Evolutionary conservation across 2,797 vertebrate genomes (phyloP).

Genomic region (Pristis pectinata): DNA sequence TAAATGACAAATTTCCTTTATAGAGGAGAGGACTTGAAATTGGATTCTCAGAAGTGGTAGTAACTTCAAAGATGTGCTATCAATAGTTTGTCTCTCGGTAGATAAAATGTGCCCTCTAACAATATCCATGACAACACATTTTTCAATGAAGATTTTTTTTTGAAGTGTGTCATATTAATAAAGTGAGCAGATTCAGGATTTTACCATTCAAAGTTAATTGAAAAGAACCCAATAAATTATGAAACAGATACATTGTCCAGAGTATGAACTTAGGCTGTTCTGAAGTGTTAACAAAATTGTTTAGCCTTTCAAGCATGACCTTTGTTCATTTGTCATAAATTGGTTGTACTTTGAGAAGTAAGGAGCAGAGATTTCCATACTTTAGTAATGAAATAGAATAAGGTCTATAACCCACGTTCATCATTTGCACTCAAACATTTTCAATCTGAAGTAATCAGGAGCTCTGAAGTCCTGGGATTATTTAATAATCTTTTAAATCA

Average conservation of each 20-base stretch:
- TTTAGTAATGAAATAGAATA: neutral
- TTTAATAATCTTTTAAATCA: neutral
- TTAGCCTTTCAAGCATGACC: neutral
- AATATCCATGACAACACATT: neutral
- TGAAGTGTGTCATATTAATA: neutral
- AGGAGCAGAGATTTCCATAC: neutral
- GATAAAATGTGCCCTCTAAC: neutral
- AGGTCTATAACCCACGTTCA: neutral
- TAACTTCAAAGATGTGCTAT: neutral
- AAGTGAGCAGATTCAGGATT: neutral
- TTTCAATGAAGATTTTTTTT: neutral
- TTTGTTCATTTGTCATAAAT: neutral
- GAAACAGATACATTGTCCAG: neutral
- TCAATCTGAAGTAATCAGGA: conserved; percentile 1
- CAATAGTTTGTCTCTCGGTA: neutral
- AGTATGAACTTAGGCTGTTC: neutral
- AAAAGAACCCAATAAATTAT: neutral
- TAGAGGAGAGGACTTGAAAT: neutral
- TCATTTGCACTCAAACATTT: neutral
- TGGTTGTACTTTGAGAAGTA: neutral
- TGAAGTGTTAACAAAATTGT: neutral
- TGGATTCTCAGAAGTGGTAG: neutral
- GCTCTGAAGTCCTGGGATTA: neutral
- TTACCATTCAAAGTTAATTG: neutral
- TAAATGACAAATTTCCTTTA: neutral